Conservation (phyloP, 2,797 vertebrate species). For the Alca torda region DNA sequence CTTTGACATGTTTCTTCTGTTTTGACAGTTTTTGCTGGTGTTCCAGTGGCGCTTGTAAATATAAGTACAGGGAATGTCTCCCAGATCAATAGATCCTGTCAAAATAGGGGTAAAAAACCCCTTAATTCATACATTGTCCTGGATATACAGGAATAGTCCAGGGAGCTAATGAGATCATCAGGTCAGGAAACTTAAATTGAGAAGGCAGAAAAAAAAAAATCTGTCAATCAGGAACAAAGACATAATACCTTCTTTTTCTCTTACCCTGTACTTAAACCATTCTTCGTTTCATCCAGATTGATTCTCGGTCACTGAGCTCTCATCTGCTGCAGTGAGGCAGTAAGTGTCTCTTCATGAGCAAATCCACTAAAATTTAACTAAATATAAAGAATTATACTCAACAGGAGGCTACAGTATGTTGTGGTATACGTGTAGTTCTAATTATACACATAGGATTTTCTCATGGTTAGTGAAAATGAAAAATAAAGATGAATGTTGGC, state of each 20-base stretch:
- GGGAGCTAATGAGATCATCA: neutral
- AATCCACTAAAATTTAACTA: neutral
- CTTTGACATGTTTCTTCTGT: neutral
- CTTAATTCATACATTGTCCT: neutral
- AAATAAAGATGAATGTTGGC: neutral
- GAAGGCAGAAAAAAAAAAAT: neutral
- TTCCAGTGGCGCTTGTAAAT: neutral
- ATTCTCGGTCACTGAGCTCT: neutral
- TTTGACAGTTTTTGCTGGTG: neutral
- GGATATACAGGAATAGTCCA: neutral
- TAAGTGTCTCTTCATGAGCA: neutral
- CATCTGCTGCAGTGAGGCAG: neutral
- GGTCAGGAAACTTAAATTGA: neutral
- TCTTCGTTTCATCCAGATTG: neutral
- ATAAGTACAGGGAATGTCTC: neutral
- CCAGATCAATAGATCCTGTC: neutral
- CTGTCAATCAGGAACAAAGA: neutral
- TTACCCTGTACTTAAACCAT: neutral
- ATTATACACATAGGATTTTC: neutral
- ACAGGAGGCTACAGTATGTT: neutral
- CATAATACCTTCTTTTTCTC: neutral
- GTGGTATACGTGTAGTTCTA: neutral
- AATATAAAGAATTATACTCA: neutral
- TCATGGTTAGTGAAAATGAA: neutral
- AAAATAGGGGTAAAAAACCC: rapidly evolving